Base-by-base conservation (phyloP, 2,797 vertebrate genomes). In the Tokudaia tokunoshimensis region DNA sequence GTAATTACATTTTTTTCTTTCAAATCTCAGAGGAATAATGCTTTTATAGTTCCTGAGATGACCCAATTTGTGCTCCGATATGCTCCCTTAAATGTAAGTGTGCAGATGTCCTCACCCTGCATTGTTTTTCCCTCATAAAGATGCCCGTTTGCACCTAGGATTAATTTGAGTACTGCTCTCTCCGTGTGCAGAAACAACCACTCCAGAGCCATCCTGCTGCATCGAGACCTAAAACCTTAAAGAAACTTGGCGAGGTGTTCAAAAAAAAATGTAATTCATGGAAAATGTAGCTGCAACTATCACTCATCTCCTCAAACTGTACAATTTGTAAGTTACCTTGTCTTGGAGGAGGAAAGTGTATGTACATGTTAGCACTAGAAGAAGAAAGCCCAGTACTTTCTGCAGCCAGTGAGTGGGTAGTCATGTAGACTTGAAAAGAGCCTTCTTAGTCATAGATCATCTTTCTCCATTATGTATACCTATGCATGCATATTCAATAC, bases 1-100 rank as follows among this genome's bases (percentile, higher is more conserved):
- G 98, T 98, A 98, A 98, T 98, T 99, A 98, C 95, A 96, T 98
- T 97, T 98, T 98, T 98, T 94, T 97, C 95, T 98, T 98, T 97
- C 97, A 98, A 97, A 97, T 98, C 98, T 98, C 97, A 37, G 94
- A 97, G 97, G 98, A 98, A 98, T 98, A 98, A 98, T 97, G 98
- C 98, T 98, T 98, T 98, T 98, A 96, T 98, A 98, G 98, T 98
- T 98, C 96, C 96, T 81, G 94, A 97, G 98, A 98, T 98, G 98
- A 98, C 98, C 98, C 98, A 98, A 94, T 98, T 98, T 90, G 26
- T 90, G 92, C 96, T 97, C 96, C 20, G 94, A 97, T 97, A 87
- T 89, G 97, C 97, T 98, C 98, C 97, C 96, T 97, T 98, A 98
- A 98, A 98, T 97, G 97, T 96, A 98, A 97, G 93, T 92, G 96